A percentile compares a stretch with the other conserved stretches of the same genome.
These are phyloP conservation scores for Gobio occitaniae DNA, from an alignment of 2,797 vertebrate species.

Conservation along the genomic window DNA sequence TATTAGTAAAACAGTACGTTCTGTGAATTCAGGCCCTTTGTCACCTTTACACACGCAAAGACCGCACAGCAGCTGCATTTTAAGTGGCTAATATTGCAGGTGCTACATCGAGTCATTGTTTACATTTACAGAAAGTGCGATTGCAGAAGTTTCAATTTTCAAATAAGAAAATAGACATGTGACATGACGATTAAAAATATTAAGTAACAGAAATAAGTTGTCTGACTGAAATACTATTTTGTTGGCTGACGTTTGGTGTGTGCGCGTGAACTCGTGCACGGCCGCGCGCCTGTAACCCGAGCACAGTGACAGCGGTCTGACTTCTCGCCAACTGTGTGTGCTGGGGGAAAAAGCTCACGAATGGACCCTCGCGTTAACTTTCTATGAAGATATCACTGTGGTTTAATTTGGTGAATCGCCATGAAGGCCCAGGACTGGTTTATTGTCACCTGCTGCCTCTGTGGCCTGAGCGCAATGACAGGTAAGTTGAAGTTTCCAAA, in stretches of 20 bases:
- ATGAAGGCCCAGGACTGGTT: constrained; percentile 73
- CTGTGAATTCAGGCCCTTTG: neutral
- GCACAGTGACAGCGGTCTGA: constrained; percentile 62
- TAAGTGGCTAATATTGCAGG: neutral
- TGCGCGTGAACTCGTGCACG: neutral
- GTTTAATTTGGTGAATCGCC: constrained; percentile 32
- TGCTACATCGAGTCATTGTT: neutral
- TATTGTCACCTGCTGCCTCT: constrained; percentile 69
- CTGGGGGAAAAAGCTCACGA: constrained; percentile 2
- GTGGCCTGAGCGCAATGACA: constrained; percentile 65
- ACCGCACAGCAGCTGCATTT: neutral
- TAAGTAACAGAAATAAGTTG: neutral
- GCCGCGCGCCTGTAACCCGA: constrained; percentile 71
- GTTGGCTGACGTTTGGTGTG: neutral
- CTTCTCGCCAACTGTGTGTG: constrained; percentile 1
- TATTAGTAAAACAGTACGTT: neutral
- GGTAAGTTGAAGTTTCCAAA: constrained; percentile 70
- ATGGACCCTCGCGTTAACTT: constrained; percentile 5
- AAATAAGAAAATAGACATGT: neutral
- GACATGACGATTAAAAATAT: neutral
- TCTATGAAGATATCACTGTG: constrained; percentile 14
- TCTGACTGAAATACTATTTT: constrained; percentile 4
- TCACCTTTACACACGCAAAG: neutral
- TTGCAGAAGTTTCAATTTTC: neutral
- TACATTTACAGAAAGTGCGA: neutral